phyloP scores from a whole-genome alignment of 2,113 vertebrate species.

The Pterocles orientalis region DNA sequence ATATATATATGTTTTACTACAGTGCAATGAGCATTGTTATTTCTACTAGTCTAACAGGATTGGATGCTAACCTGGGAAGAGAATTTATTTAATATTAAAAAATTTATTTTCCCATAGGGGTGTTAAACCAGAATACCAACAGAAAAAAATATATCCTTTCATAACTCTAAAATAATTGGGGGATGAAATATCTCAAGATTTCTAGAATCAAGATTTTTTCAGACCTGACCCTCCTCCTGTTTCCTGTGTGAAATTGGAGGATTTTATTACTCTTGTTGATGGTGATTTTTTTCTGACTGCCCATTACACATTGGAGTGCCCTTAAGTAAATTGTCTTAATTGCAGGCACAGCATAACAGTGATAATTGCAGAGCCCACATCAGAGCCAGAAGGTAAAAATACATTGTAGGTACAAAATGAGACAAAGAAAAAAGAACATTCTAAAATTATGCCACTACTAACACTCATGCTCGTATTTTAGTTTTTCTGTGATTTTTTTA shows the following conservation, averaged over 20 bases:
- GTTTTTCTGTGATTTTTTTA: neutral
- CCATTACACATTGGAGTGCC: neutral
- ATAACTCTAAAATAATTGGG: neutral
- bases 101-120: neutral
- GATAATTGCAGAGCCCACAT: neutral
- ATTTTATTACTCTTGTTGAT: neutral
- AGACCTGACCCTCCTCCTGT: neutral
- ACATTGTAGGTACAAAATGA: neutral
- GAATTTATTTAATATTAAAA: neutral
- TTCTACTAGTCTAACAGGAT: neutral
- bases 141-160: neutral
- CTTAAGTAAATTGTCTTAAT: neutral
- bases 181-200: neutral
- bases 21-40: neutral
- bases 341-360: neutral
- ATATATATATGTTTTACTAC: neutral
- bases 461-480: neutral
- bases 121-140: neutral
- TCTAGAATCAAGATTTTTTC: neutral
- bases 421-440: neutral
- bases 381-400: neutral
- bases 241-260: neutral
- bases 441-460: neutral
- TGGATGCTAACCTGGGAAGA: neutral
- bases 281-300: neutral